These are phyloP conservation scores for Erannis defoliaria DNA, from an alignment of 2,888 invertebrate species.

Conservation along the genomic window DNA sequence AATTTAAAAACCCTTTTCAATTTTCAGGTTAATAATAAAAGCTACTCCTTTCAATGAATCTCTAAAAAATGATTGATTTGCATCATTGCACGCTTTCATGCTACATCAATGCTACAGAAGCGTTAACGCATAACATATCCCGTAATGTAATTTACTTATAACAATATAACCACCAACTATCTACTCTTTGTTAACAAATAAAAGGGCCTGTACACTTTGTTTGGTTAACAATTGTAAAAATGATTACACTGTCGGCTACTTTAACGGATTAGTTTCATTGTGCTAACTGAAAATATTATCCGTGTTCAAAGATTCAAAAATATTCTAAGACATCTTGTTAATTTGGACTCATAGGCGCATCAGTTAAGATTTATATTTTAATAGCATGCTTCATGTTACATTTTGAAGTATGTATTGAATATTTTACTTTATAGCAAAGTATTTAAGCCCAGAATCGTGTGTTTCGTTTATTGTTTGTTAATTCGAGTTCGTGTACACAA, in stretches of 20 bases:
- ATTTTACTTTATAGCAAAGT: conserved; percentile 3
- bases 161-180: conserved; percentile 60
- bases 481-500: conserved; percentile 42
- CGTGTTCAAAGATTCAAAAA: conserved; percentile 20
- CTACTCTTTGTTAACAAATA: conserved; percentile 72
- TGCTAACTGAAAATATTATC: conserved; percentile 56
- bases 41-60: conserved; percentile 38
- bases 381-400: not conserved
- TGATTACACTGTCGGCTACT: conserved; percentile 76
- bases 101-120: conserved; percentile 56
- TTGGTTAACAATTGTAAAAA: conserved; percentile 72
- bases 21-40: too few species aligned
- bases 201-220: conserved; percentile 68
- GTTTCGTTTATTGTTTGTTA: conserved; percentile 36
- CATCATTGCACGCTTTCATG: conserved; percentile 71
- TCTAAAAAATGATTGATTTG: conserved; percentile 61
- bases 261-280: conserved; percentile 81
- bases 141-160: conserved; percentile 72
- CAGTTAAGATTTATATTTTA: conserved; percentile 2
- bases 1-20: too few species aligned
- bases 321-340: not conserved
- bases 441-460: conserved; percentile 8
- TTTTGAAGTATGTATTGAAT: not conserved
- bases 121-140: conserved; percentile 70
- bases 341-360: not conserved